Conservation (phyloP, 2,797 vertebrate genomes). For the Knipowitschia caucasica region DNA sequence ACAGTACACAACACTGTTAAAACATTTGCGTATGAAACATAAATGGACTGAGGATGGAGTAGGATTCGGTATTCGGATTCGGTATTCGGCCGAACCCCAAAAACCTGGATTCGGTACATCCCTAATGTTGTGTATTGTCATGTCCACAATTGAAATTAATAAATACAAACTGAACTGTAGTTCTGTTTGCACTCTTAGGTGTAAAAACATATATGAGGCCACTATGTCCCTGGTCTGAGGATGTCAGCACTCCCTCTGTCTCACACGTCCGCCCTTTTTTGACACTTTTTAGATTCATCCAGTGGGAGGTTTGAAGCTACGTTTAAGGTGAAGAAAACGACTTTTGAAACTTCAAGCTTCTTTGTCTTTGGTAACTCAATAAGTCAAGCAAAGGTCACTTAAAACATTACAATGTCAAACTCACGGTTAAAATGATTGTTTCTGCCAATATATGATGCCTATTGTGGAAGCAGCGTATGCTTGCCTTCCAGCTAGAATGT, state of each 20-base stretch:
- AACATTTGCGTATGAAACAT: too few relatives aligned
- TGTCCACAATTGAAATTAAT: too few relatives aligned
- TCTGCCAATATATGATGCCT: constrained; percentile 8
- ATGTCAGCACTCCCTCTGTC: constrained; percentile 6
- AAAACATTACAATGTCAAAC: neutral
- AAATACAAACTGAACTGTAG: neutral
- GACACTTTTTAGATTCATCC: constrained; percentile 13
- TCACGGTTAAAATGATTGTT: constrained; percentile 14
- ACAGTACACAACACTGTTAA: too few relatives aligned
- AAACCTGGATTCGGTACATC: too few relatives aligned
- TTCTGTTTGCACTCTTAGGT: neutral
- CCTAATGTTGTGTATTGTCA: too few relatives aligned
- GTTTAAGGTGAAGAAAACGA: constrained; percentile 16
- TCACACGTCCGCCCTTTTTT: constrained; percentile 7
- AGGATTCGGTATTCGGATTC: too few relatives aligned
- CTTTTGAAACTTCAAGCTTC: constrained; percentile 6
- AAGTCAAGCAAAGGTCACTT: constrained; percentile 4
- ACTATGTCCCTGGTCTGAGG: constrained; percentile 3
- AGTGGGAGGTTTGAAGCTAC: constrained; percentile 8
- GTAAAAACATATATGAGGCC: neutral
- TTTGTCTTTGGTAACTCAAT: constrained; percentile 1
- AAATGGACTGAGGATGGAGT: too few relatives aligned
- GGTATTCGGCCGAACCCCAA: too few relatives aligned
- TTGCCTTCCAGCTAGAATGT: constrained; percentile 4
- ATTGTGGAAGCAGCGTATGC: neutral